Base-by-base conservation (phyloP, 1,140 invertebrate genomes). In the Andrena cerasifolii region DNA sequence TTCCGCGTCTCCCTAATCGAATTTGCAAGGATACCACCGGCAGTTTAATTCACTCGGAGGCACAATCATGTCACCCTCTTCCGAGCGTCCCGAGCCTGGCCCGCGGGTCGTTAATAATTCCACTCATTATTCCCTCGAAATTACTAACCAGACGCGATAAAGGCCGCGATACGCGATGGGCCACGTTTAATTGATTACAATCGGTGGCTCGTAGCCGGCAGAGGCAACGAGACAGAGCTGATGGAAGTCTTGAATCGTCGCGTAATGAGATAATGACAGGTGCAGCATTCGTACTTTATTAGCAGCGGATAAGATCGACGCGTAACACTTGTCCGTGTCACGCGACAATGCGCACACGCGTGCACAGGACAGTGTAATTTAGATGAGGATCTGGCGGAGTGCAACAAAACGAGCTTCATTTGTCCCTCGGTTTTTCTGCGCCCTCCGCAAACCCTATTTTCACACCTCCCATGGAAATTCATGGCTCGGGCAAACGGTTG, bases 261-360 rank as follows among this genome's bases (percentile, higher is more conserved):
- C 56, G 56, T 85, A 86, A 83, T 73, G 54, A 79, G 59, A 72
- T 67, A 75, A 85, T 85, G 84, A 85, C 82, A 86, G 84, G 84
- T 86, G 80, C 82, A 71, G 53, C 71, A 73, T 53, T 40, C 47
- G 51, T 80, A 54, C 51, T 80, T 84, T 72, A 84, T 80, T 80
- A 76, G 65, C 56, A 16, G 18, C 36, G 71, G 84, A 86, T 86
- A 86, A 85, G 74, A 85, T 85, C 80, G 36, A 58, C 59, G 58
- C 26, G 21, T 24, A 66, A 82, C 68, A 68, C 66, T 82, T 33
- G 76, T 71, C 61, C 24, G 49, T 56, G 79, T 67, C 84, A 82
- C 80, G 73, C 78, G 75, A 86, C 59, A 56, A 49, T 40, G 59
- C 33, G 21, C 51, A 76, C 71, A 40, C 65, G 21, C 45, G 62